Conservation (phyloP, 2,888 invertebrate genomes). For the Lithophane leautieri region DNA sequence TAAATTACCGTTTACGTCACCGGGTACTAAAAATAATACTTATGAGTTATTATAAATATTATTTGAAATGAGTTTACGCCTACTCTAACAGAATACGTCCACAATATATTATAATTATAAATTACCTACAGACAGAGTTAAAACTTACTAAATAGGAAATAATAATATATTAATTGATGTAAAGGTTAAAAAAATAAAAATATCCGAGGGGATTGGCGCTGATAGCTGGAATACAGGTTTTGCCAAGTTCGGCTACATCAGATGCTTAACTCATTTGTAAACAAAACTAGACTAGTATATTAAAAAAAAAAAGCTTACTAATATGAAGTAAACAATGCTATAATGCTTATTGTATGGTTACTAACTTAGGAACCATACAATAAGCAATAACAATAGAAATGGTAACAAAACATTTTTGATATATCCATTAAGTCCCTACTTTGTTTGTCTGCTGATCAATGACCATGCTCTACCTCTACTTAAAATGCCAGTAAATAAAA, state of each 20-base stretch:
- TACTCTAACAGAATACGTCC: not conserved
- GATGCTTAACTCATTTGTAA: no score
- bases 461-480: not conserved
- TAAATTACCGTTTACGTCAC: not conserved
- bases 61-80: not conserved
- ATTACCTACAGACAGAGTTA: no score
- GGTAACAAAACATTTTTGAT: not conserved
- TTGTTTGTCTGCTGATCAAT: constrained; percentile 5
- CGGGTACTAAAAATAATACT: not conserved
- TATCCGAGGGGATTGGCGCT: no score
- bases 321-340: no score
- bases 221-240: no score
- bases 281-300: no score
- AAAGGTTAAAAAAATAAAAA: no score
- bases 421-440: not conserved
- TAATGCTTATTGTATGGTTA: no score
- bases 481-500: no score
- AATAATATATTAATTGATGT: no score
- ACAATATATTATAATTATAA: not conserved
- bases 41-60: not conserved
- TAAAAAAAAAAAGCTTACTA: no score
- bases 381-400: constrained; percentile 12
- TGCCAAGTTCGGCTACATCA: no score
- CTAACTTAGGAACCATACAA: not conserved
- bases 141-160: not conserved